phyloP scores from a whole-genome alignment of 2,113 vertebrate species.

The Anseranas semipalmata region DNA sequence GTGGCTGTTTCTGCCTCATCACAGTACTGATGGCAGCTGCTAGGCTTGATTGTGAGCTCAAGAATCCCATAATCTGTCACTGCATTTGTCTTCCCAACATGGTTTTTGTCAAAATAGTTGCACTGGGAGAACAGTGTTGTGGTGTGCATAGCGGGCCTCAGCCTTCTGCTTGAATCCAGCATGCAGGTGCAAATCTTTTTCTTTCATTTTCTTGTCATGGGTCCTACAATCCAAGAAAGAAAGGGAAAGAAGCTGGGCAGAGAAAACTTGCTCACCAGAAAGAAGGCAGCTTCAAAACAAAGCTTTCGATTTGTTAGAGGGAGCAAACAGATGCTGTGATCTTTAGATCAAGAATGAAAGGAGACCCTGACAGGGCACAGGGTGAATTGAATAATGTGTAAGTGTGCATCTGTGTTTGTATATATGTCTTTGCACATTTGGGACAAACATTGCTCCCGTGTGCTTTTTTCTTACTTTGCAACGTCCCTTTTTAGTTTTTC shows the following conservation, averaged over 20 bases:
- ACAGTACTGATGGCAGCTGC: conserved; percentile 20
- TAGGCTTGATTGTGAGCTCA: neutral
- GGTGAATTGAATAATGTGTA: neutral
- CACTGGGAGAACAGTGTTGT: neutral
- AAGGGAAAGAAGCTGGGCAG: neutral
- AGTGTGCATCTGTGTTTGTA: neutral
- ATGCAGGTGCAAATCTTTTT: neutral
- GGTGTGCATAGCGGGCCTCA: neutral
- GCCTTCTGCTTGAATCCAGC: neutral
- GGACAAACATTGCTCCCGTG: accelerated
- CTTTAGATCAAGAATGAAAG: neutral
- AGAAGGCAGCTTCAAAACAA: neutral
- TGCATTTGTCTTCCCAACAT: neutral
- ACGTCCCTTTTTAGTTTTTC: neutral
- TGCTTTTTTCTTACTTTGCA: neutral
- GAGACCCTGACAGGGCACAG: neutral
- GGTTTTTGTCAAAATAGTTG: conserved; percentile 6
- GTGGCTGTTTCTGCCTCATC: neutral
- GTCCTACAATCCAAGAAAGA: neutral
- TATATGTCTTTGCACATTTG: neutral
- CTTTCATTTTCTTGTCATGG: neutral
- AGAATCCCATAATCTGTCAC: conserved; percentile 18
- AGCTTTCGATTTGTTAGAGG: neutral
- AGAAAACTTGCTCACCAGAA: neutral
- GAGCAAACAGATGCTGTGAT: neutral